phyloP scores from a whole-genome alignment of 1,140 invertebrate genomes.

The Bombyx mori region ASM3026992v2 NC_085121.1:13329501-13330000 shows the following conservation, averaged over 20 bases:
- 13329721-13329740: too few relatives aligned
- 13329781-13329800: too few relatives aligned
- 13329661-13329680: background rate
- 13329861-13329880: constrained; percentile 21
- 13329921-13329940: constrained; percentile 86
- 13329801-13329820: too few relatives aligned
- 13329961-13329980: constrained; percentile 92
- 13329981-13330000: constrained; percentile 98
- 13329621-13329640: constrained; percentile 12
- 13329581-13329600: constrained; percentile 57
- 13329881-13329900: constrained; percentile 44
- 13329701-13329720: too few relatives aligned
- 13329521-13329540: constrained; percentile 86
- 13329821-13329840: too few relatives aligned
- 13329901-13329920: constrained; percentile 57
- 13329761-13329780: too few relatives aligned
- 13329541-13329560: constrained; percentile 87
- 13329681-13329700: background rate
- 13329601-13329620: background rate
- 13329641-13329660: constrained; percentile 5
- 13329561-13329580: constrained; percentile 69
- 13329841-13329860: too few relatives aligned
- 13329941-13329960: constrained; percentile 93
- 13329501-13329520: constrained; percentile 77
- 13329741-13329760: too few relatives aligned